Conservation (phyloP, 2,113 vertebrate species). For the Ondatra zibethicus region DNA sequence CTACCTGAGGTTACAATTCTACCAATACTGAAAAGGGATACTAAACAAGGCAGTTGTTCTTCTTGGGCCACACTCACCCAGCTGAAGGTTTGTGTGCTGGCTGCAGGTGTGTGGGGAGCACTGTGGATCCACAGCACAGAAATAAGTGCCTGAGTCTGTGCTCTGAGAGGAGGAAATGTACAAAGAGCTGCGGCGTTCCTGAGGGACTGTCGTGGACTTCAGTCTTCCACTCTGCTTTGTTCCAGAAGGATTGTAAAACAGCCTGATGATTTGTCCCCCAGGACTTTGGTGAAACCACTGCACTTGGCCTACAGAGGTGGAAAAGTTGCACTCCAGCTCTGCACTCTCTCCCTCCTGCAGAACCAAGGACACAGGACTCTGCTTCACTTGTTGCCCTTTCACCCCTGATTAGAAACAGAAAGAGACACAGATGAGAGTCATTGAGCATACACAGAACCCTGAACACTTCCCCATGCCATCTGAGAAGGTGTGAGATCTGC, state of each 20-base stretch:
- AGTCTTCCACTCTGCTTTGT: not conserved
- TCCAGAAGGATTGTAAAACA: not conserved
- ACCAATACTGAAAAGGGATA: accelerated
- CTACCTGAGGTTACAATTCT: not conserved
- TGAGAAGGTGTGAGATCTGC: not conserved
- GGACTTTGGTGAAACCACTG: not conserved
- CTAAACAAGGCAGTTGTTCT: not conserved
- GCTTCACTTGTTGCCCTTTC: not conserved
- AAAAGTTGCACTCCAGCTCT: conserved; percentile 25
- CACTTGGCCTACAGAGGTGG: accelerated
- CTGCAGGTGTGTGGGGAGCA: not conserved
- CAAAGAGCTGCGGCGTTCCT: not conserved
- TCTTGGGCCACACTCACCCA: not conserved
- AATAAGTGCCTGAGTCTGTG: not conserved
- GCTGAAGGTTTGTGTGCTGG: not conserved
- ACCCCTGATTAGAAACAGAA: not conserved
- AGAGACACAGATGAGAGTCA: not conserved
- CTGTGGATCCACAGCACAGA: not conserved
- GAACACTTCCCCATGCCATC: too few relatives aligned
- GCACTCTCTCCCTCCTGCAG: conserved; percentile 22
- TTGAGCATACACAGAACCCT: not conserved
- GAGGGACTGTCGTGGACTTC: not conserved
- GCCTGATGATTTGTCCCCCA: not conserved
- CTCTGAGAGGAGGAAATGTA: not conserved
- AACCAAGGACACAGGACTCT: not conserved